Evolutionary conservation across 1,140 invertebrate genomes (phyloP).

Genomic region (Hestina assimilis): DNA sequence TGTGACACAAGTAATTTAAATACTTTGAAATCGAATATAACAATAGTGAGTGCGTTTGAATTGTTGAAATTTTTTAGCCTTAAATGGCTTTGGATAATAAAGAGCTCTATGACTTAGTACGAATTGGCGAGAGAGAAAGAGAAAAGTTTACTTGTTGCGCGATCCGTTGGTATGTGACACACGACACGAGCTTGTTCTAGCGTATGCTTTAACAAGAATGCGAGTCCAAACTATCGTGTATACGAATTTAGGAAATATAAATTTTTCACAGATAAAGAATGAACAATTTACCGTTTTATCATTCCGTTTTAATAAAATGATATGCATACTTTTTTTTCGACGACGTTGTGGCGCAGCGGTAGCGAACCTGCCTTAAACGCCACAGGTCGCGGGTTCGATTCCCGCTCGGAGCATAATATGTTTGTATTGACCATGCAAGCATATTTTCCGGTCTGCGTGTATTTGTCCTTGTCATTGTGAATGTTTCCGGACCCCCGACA

Average conservation of each 20-base stretch:
- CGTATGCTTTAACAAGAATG: slow-evolving; percentile 26
- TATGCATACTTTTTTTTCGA: no score
- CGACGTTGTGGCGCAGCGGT: no score
- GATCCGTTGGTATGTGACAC: slow-evolving; percentile 40
- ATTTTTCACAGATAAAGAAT: not conserved
- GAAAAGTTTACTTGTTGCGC: slow-evolving; percentile 46
- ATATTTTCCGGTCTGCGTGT: no score
- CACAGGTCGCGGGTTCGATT: no score
- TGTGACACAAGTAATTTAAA: not conserved
- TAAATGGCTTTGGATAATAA: slow-evolving; percentile 2
- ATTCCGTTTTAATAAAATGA: no score
- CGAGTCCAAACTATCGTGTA: slow-evolving; percentile 24
- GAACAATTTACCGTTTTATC: not conserved
- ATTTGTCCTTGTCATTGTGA: no score
- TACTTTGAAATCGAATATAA: not conserved
- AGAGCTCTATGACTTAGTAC: slow-evolving; percentile 9
- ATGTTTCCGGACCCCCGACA: no score
- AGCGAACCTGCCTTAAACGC: no score
- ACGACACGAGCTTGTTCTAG: slow-evolving; percentile 29
- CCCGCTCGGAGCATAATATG: no score
- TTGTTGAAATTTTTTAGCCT: not conserved
- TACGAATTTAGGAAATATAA: slow-evolving; percentile 18
- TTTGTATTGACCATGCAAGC: no score
- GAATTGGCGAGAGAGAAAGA: slow-evolving; percentile 32
- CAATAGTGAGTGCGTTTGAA: not conserved